Percentiles rank a stretch among this genome's conserved stretches.
phyloP scores from a whole-genome alignment of 2,797 vertebrate genomes.

The Gambusia yucatana region DNA sequence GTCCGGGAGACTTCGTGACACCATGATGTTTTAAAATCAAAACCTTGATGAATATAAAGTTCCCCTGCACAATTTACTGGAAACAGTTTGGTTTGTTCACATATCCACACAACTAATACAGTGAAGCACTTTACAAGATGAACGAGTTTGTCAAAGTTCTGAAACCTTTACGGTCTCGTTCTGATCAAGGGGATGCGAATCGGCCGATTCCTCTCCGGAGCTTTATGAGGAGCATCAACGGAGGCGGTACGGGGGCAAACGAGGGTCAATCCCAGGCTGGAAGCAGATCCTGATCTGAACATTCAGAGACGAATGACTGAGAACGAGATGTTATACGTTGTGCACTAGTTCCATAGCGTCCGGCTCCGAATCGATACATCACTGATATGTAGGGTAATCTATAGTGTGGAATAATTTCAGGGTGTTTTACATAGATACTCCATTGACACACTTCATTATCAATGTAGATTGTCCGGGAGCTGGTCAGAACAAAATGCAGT shows the following conservation, averaged over 20 bases:
- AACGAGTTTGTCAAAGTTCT: neutral
- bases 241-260: neutral
- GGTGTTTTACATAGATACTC: neutral
- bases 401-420: neutral
- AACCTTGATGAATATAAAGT: constrained; percentile 27
- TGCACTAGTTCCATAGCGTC: neutral
- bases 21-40: constrained; percentile 52
- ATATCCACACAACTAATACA: neutral
- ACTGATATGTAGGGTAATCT: neutral
- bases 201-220: neutral
- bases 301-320: neutral
- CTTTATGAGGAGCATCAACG: neutral
- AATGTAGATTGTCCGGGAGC: neutral
- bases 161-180: neutral
- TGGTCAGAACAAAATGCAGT: too few species aligned
- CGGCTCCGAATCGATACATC: neutral
- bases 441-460: neutral
- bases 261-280: neutral
- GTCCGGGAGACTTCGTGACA: constrained; percentile 51
- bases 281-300: neutral
- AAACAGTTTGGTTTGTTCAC: neutral
- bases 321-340: neutral
- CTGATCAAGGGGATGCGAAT: neutral
- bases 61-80: constrained; percentile 45
- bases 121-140: neutral